Evolutionary conservation across 1,140 invertebrate species (phyloP).

Genomic region (Augochlora pura): DNA sequence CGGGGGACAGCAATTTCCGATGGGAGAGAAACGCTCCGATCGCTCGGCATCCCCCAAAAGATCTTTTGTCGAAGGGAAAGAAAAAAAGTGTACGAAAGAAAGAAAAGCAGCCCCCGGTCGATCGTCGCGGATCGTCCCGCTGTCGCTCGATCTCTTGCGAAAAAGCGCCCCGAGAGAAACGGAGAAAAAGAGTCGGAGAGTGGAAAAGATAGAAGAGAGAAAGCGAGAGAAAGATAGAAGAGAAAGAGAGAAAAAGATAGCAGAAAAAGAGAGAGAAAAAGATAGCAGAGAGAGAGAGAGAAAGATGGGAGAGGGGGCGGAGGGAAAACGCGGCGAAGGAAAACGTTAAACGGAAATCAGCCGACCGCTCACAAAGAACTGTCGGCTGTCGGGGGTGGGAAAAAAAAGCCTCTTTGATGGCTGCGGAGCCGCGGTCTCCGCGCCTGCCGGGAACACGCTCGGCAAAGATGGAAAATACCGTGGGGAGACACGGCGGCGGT

Average conservation of each 20-base stretch:
- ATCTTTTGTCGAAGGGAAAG: constrained; percentile 16
- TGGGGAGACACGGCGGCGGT: constrained; percentile 4
- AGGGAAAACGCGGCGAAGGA: constrained; percentile 48
- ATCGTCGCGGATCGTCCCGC: constrained; percentile 26
- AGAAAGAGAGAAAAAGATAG: neutral
- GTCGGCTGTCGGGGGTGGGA: constrained; percentile 46
- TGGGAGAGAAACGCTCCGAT: neutral
- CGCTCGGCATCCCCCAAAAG: neutral
- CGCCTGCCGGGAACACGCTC: constrained; percentile 62
- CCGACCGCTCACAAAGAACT: constrained; percentile 60
- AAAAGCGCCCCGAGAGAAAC: constrained; percentile 5
- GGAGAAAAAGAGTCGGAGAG: neutral
- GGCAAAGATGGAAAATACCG: constrained; percentile 66
- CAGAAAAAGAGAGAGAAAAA: neutral
- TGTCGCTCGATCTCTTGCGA: constrained; percentile 43
- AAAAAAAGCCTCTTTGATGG: constrained; percentile 71
- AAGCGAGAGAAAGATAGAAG: neutral
- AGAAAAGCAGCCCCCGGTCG: neutral
- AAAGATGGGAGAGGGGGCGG: neutral
- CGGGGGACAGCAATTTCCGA: neutral
- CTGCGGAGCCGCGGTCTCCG: constrained; percentile 61
- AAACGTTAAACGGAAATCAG: constrained; percentile 75
- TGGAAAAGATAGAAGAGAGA: neutral
- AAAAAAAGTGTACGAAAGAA: neutral
- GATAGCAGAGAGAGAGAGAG: too few relatives aligned